A percentile compares a stretch with the other conserved stretches of the same genome.
phyloP scores from a whole-genome alignment of 2,888 invertebrate genomes.

The Aromia moschata region DNA sequence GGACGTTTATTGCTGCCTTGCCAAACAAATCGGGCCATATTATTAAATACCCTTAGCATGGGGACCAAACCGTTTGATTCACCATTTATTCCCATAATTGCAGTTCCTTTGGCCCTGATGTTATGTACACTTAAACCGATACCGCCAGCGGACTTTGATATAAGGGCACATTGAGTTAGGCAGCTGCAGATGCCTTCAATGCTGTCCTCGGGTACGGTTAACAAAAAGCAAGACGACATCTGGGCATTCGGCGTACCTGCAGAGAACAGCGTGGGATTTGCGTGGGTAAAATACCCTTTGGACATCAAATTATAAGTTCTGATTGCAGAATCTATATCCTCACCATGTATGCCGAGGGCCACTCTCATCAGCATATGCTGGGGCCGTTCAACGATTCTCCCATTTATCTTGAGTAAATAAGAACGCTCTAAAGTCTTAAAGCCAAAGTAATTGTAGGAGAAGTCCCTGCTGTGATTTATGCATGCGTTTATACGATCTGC shows the following conservation, averaged over 20 bases:
- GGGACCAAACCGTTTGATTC: constrained; percentile 95
- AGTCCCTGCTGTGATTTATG: constrained; percentile 97
- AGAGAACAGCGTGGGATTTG: constrained; percentile 95
- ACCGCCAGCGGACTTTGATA: constrained; percentile 97
- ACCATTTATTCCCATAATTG: constrained; percentile 96
- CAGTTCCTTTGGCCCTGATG: constrained; percentile 87
- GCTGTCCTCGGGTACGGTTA: constrained; percentile 94
- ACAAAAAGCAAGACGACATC: constrained; percentile 92
- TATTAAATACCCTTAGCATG: constrained; percentile 94
- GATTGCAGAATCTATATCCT: constrained; percentile 90
- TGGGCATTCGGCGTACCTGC: constrained; percentile 93
- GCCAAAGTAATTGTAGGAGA: constrained; percentile 96
- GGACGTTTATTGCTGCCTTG: constrained; percentile 98
- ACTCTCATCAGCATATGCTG: constrained; percentile 99
- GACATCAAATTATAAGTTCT: constrained; percentile 96
- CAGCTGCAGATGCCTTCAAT: constrained; percentile 96
- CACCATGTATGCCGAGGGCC: constrained; percentile 91
- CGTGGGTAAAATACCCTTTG: constrained; percentile 96
- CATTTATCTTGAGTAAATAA: constrained; percentile 90
- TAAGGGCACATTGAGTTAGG: constrained; percentile 89
- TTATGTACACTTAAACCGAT: constrained; percentile 97
- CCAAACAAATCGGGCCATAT: constrained; percentile 95
- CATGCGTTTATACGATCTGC: constrained; percentile 91
- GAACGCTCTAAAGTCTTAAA: constrained; percentile 97
- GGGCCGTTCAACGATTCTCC: constrained; percentile 93